phyloP scores from a whole-genome alignment of 2,888 invertebrate genomes.

The Melanargia galathea region DNA sequence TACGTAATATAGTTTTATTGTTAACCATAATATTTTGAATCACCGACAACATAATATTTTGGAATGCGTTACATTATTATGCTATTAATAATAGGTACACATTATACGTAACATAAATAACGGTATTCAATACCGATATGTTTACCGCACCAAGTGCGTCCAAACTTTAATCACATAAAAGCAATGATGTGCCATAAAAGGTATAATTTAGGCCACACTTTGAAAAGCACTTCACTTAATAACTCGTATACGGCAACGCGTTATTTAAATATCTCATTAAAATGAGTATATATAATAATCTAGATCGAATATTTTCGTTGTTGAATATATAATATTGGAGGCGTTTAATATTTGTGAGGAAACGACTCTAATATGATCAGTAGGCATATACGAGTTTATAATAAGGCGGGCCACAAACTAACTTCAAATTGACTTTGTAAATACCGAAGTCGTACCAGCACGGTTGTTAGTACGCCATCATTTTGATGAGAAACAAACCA shows the following conservation, averaged over 20 bases:
- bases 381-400: conserved; percentile 5
- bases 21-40: conserved; percentile 6
- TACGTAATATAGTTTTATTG: neutral
- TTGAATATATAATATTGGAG: conserved; percentile 2
- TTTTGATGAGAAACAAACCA: too few relatives aligned
- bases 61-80: neutral
- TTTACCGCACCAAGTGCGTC: conserved; percentile 6
- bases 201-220: conserved; percentile 23
- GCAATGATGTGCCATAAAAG: conserved; percentile 18
- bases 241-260: conserved; percentile 8
- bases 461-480: too few relatives aligned
- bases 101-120: conserved; percentile 11
- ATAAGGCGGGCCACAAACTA: neutral
- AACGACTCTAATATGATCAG: conserved; percentile 8
- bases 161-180: conserved; percentile 21
- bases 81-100: conserved; percentile 7
- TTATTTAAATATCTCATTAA: conserved; percentile 24
- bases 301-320: conserved; percentile 18
- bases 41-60: conserved; percentile 3
- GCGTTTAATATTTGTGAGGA: conserved; percentile 17
- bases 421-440: neutral
- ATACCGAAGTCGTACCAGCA: too few relatives aligned
- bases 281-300: conserved; percentile 9
- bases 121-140: conserved; percentile 15
- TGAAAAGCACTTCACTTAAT: conserved; percentile 23